These are phyloP conservation scores for Leptinotarsa defecta DNA, from an alignment of 1,140 invertebrate genomes.

Conservation along the genomic window DNA sequence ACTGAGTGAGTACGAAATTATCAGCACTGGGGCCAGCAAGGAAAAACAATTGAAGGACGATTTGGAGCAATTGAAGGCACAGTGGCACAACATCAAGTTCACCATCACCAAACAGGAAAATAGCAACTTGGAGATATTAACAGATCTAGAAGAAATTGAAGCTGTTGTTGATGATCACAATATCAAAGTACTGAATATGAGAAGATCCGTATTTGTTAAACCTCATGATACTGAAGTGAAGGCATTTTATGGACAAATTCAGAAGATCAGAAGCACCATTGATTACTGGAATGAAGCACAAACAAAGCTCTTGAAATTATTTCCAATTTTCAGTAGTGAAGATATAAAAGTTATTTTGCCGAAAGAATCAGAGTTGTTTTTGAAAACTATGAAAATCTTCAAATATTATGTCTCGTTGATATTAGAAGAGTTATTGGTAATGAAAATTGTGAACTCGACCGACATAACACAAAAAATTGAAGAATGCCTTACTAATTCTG, in stretches of 20 bases:
- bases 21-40: constrained; percentile 86
- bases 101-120: constrained; percentile 73
- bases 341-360: constrained; percentile 18
- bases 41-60: constrained; percentile 79
- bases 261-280: constrained; percentile 66
- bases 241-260: constrained; percentile 79
- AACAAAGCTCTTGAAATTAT: constrained; percentile 82
- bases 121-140: constrained; percentile 73
- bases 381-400: constrained; percentile 72
- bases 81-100: constrained; percentile 80
- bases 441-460: constrained; percentile 69
- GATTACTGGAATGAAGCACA: constrained; percentile 77
- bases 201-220: constrained; percentile 87
- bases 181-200: constrained; percentile 82
- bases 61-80: constrained; percentile 77
- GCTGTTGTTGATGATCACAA: constrained; percentile 84
- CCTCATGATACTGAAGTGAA: constrained; percentile 77
- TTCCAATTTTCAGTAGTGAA: constrained; percentile 74
- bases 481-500: constrained; percentile 72
- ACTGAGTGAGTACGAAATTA: constrained; percentile 79
- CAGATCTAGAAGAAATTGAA: constrained; percentile 81
- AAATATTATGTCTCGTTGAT: constrained; percentile 76
- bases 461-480: constrained; percentile 75
- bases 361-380: constrained; percentile 39
- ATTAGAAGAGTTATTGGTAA: constrained; percentile 62